Conservation (phyloP, 2,888 invertebrate genomes). For the Allolobophora icterica region DNA sequence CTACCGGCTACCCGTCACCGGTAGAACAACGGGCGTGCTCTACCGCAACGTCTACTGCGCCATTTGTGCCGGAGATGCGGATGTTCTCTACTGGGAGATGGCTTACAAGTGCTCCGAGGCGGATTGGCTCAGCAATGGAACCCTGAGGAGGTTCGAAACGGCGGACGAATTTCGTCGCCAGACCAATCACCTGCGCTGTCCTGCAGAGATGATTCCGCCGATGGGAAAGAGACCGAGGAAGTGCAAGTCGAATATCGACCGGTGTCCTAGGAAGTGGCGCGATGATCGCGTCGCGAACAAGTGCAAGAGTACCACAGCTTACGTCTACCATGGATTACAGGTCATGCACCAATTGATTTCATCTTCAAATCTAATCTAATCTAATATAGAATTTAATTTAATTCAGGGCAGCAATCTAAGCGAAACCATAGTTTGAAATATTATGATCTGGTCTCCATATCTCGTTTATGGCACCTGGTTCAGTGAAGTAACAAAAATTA, state of each 20-base stretch:
- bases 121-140: not conserved
- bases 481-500: not conserved
- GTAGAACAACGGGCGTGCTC: conserved; percentile 43
- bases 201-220: conserved; percentile 32
- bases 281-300: conserved; percentile 33
- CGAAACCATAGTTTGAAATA: too few species aligned
- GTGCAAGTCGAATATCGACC: conserved; percentile 42
- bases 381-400: too few species aligned
- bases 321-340: conserved; percentile 38
- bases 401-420: too few species aligned
- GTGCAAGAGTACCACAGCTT: conserved; percentile 38
- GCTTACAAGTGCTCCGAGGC: conserved; percentile 23
- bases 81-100: conserved; percentile 43
- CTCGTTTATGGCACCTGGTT: not conserved
- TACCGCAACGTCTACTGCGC: conserved; percentile 57
- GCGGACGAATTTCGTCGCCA: not conserved
- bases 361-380: not conserved
- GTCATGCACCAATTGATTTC: not conserved
- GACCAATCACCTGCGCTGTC: not conserved
- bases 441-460: not conserved
- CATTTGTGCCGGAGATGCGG: conserved; percentile 50
- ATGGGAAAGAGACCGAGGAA: conserved; percentile 37
- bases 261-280: conserved; percentile 31
- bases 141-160: not conserved
- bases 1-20: conserved; percentile 49